Base-by-base conservation (phyloP, 2,888 invertebrate species). In the Leptinotarsa haldemani region DNA sequence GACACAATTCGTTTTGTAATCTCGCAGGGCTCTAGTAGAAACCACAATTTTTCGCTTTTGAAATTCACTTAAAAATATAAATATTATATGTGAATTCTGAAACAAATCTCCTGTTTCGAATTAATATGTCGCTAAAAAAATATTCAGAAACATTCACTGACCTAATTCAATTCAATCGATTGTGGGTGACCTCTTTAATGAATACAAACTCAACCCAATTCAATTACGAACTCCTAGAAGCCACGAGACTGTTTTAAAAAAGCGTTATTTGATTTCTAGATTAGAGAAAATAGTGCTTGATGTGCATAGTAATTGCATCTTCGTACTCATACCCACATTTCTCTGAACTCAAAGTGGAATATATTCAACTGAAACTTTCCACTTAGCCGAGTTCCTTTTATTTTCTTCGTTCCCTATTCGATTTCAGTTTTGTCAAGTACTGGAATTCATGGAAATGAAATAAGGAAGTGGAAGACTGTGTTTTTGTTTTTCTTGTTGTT, bases 251-350 rank as follows among this genome's bases (percentile, higher is more conserved):
- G 56, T 25, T 20, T 56, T 22, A 4, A 20, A 56, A 20, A 22
- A 15, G 56, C 22, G 56, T 56, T 15, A 22, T 56, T 56, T 61
- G 25, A 61, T 61, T 61, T 61, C 61, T 3, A 40, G n/a, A 30
- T 40, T 4, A 16, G n/a, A 16, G 61, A 61, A 30, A 61, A n/a
- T 25, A 61, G 61, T 61, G 61, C 30, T 40, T 4, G 61, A 61
- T 61, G 61, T 30, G 25, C 40, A 61, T 61, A 30, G 61, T 61
- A 61, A 61, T 61, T 61, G 40, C 61, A 61, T 25, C n/a, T 40
- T 61, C 40, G 61, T 61, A 56, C 56, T 56, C 18, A 61, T 61
- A 30, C 61, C 40, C 61, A 40, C 61, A n/a, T 61, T 40, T 61
- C 40, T 30, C n/a, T 5, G 7, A 40, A 18, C 61, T 15, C 61